These are phyloP conservation scores for Rhingia campestris DNA, from an alignment of 2,888 invertebrate genomes.

Conservation along the genomic window DNA sequence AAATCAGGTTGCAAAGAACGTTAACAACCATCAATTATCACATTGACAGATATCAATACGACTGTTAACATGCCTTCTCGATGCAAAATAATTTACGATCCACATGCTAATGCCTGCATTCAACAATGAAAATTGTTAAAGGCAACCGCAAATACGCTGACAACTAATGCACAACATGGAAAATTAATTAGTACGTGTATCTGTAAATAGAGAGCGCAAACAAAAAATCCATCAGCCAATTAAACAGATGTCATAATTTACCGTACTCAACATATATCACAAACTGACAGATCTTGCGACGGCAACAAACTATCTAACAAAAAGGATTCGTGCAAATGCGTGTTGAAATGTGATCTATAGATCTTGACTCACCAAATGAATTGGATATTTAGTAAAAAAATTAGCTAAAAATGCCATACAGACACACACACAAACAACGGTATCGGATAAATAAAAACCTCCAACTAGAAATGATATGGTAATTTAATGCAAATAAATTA, in stretches of 20 bases:
- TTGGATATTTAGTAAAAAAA: slow-evolving; percentile 37
- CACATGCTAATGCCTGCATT: slow-evolving; percentile 47
- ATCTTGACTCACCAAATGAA: slow-evolving; percentile 48
- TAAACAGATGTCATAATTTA: slow-evolving; percentile 47
- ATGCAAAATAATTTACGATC: slow-evolving; percentile 51
- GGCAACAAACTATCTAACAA: slow-evolving; percentile 3
- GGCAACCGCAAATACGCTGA: slow-evolving; percentile 6
- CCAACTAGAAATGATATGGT: slow-evolving; percentile 72
- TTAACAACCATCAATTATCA: slow-evolving; percentile 51
- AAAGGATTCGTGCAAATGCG: slow-evolving; percentile 17
- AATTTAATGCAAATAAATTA: slow-evolving; percentile 81
- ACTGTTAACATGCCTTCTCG: slow-evolving; percentile 40
- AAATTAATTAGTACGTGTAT: slow-evolving; percentile 61
- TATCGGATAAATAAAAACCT: slow-evolving; percentile 5
- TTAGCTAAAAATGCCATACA: slow-evolving; percentile 44
- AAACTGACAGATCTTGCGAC: slow-evolving; percentile 6
- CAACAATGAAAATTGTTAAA: slow-evolving; percentile 61
- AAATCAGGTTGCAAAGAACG: slow-evolving; percentile 14
- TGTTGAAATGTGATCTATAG: slow-evolving; percentile 46
- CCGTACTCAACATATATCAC: slow-evolving; percentile 9
- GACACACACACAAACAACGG: slow-evolving; percentile 4
- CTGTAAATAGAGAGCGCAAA: background rate
- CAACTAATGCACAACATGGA: slow-evolving; percentile 38
- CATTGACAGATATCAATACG: slow-evolving; percentile 55
- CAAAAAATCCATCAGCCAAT: slow-evolving; percentile 12